These are phyloP conservation scores for Coracopsis vasa DNA, from an alignment of 2,113 vertebrate species.

Conservation along the genomic window DNA sequence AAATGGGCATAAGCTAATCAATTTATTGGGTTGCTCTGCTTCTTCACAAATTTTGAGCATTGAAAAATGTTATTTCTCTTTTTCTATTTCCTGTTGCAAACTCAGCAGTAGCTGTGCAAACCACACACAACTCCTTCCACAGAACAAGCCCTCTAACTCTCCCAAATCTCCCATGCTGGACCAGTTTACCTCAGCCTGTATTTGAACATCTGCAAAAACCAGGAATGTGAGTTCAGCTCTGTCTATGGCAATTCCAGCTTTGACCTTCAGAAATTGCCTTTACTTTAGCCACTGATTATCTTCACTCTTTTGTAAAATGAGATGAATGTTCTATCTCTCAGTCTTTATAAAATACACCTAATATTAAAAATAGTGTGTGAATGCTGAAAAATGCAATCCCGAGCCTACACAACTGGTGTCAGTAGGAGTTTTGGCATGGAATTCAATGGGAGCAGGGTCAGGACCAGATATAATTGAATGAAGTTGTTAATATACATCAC, in stretches of 20 bases:
- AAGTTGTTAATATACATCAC: constrained; percentile 61
- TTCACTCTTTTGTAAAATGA: not conserved
- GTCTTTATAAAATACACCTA: not conserved
- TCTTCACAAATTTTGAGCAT: not conserved
- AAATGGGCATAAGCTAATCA: not conserved
- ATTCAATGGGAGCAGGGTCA: constrained; percentile 23
- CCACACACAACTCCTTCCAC: not conserved
- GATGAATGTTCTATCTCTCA: not conserved
- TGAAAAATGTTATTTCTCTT: rapidly evolving
- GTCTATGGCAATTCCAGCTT: not conserved
- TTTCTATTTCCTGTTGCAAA: not conserved
- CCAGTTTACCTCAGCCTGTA: not conserved
- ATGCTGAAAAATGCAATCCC: not conserved
- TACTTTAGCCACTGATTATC: not conserved
- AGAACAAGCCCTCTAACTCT: not conserved
- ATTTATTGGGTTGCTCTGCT: not conserved
- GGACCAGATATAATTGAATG: constrained; percentile 54
- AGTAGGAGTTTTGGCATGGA: constrained; percentile 31
- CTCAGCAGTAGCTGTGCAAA: not conserved
- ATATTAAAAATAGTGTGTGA: not conserved
- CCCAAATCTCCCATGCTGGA: not conserved
- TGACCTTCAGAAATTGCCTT: not conserved
- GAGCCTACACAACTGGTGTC: not conserved
- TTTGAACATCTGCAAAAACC: not conserved
- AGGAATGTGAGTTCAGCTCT: not conserved